Evolutionary conservation across 1,140 invertebrate genomes (phyloP).

Genomic region (Brachionus asplanchnoidis): DNA sequence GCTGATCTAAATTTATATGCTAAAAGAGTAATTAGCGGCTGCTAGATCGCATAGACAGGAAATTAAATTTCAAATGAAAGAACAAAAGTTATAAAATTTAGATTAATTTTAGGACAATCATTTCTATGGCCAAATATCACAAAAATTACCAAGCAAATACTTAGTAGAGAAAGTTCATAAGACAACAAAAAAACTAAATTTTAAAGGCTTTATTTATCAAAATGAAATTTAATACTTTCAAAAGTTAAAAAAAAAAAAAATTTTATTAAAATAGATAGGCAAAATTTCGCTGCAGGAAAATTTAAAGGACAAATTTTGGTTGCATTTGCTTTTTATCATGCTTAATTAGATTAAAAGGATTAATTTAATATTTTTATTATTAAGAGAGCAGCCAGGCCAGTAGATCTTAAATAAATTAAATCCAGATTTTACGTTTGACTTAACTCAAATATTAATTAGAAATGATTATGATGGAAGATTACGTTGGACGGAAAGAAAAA

Average conservation of each 20-base stretch:
- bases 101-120: background rate
- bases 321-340: background rate
- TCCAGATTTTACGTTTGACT: constrained; percentile 5
- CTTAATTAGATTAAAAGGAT: background rate
- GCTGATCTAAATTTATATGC: background rate
- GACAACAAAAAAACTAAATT: background rate
- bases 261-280: background rate
- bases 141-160: background rate
- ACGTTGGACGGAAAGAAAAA: background rate
- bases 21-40: background rate
- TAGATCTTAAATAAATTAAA: background rate
- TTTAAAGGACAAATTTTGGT: background rate
- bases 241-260: background rate
- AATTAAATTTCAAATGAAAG: background rate
- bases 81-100: background rate
- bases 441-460: background rate
- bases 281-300: background rate
- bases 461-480: background rate
- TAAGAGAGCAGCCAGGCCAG: background rate
- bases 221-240: background rate
- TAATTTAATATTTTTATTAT: no score
- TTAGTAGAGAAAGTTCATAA: background rate
- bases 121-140: background rate
- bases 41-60: background rate
- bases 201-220: background rate